Base-by-base conservation (phyloP, 2,113 vertebrate genomes). In the Microtus ochrogaster region DNA sequence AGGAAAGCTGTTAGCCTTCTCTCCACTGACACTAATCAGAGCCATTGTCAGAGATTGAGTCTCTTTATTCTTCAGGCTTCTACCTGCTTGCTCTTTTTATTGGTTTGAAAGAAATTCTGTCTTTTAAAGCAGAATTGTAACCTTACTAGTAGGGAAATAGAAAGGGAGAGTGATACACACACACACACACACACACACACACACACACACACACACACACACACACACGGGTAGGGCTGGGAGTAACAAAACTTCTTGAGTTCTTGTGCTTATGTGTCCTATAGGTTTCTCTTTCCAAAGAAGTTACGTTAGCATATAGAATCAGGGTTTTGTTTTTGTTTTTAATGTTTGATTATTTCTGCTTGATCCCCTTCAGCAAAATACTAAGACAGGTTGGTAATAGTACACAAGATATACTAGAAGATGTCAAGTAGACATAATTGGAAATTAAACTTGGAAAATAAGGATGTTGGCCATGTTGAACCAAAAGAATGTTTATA, bases 31-130 rank as follows among this genome's bases (percentile, higher is more conserved):
- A 83, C 87, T 94, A 49, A 89, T 63, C 55, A 92, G 73, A 88
- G 89, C 16, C 39, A 41, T 84, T 96, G 77, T 84, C 65, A 88
- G 79, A 93, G 70, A 88, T 84, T 73, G 44, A 90, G 44, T 95
- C 63, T 66, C 58, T 30, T 91, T 94, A 88, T 66, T 94, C 58
- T 21, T 58, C 58, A 58, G 58, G 19, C 19, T 58, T 58, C 30
- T 63, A 17, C 39, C 61, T 22, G 73, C 17, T 24, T 87, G 17
- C 24, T 17, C 47, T 88, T 95, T 97, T 84, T 84, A 91, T 78
- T 92, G 91, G 55, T 94, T 91, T 63, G 55, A 94, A 91, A 87
- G 73, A 94, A 70, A 61, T 93, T 87, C 33, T 93, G 1, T 94
- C 73, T 94, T 96, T 94, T 94, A 84, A 93, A 96, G 76, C 3